Evolutionary conservation across 2,888 invertebrate genomes (phyloP).

Genomic region (Lasioglossum morio): DNA sequence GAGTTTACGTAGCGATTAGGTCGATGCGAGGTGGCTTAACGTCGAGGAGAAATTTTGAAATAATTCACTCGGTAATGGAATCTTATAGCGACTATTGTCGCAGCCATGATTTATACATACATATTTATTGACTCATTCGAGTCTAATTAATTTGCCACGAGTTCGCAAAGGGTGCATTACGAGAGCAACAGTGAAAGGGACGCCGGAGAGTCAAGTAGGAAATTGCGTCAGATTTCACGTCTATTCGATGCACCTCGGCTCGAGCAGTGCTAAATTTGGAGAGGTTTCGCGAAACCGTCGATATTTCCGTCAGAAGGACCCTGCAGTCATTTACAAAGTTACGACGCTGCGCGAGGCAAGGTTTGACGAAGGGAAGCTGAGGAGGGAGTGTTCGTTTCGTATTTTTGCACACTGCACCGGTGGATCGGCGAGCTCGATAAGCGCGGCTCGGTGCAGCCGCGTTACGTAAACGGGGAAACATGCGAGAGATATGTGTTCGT

Average conservation of each 20-base stretch:
- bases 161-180: neutral
- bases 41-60: neutral
- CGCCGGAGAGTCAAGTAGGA: neutral
- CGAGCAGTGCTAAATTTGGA: neutral
- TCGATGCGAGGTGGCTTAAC: neutral
- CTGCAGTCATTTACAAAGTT: conserved; percentile 10
- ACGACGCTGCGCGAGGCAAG: neutral
- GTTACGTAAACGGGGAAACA: conserved; percentile 57
- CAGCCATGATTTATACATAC: neutral
- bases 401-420: conserved; percentile 15
- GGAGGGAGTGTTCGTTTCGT: neutral
- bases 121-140: neutral
- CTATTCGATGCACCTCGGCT: neutral
- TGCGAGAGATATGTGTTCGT: conserved; percentile 55
- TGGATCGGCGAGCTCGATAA: conserved; percentile 28
- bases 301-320: neutral
- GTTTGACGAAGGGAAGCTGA: neutral
- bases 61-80: neutral
- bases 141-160: neutral
- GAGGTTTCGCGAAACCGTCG: neutral
- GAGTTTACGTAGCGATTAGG: neutral
- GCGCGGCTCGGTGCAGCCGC: conserved; percentile 23
- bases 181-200: neutral
- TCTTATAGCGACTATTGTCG: neutral
- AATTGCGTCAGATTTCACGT: neutral